Evolutionary conservation across 1,140 invertebrate species (phyloP), one percentile per base, ranked within the genome.

Genomic region (Mizuhopecten yessoensis): DNA sequence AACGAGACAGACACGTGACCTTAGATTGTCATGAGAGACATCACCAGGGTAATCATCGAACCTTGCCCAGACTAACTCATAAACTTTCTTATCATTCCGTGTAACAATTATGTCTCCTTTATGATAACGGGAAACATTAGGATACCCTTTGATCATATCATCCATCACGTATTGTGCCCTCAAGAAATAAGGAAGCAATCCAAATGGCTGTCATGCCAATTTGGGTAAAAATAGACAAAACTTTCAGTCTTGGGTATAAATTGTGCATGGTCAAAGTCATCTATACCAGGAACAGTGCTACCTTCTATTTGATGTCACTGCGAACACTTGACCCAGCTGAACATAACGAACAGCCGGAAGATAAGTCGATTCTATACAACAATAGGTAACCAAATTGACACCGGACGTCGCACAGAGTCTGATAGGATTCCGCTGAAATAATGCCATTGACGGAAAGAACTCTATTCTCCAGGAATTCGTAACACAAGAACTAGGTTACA

Each of bases 191-290:
- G 29, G n/a, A 17, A 29, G 57, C 57, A 29, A 29, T 75, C n/a
- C 57, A 75, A 29, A 75, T 75, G 57, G 29, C n/a, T n/a, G n/a
- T 75, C 57, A 75, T 75, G 57, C 57, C 29, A 75, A 75, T 75
- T 75, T 75, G n/a, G 57, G 57, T 75, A 45, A 45, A 75, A 23
- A 23, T 17, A 75, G 57, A 75, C 57, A n/a, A 75, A 29, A 75
- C n/a, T 29, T 75, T 17, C 57, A 75, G 1, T 75, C 17, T 7
- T n/a, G 11, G 57, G 17, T 29, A 75, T 13, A n/a, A 75, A 75
- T 5, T 23, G 9, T 29, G 57, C 5, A 1, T 45, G n/a, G n/a
- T n/a, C n/a, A n/a, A n/a, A n/a, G n/a, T n/a, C n/a, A n/a, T n/a
- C 9, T 45, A 20, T 13, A 75, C 57, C 9, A 11, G 57, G 29